Base-by-base conservation (phyloP, 2,888 invertebrate species). In the Phaonia tiefii region DNA sequence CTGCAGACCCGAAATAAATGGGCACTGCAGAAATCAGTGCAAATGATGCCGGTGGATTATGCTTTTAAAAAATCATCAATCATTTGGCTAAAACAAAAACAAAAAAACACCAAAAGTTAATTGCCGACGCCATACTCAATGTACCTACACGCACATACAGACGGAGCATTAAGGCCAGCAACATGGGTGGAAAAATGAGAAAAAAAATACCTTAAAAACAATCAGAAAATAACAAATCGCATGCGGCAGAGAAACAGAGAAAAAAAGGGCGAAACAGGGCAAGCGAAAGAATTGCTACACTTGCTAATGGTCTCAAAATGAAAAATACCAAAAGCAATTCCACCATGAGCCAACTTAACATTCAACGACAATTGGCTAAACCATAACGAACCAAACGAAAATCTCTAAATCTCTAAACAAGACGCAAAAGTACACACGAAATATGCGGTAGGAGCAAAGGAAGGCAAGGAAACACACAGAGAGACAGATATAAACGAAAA, bases 1-100 rank as follows among this genome's bases (percentile, higher is more conserved):
- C 37, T 17, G 44, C 42, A 70, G 17, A 51, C 11, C 58, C 8
- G 1, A 63, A 31, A 22, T 20, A 20, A 31, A 31, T 31, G 31
- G 31, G 3, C 3, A 31, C 8, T 39, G 83, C 72, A 85, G 78
- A 86, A 86, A 86, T 86, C 85, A 83, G 84, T 83, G 85, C 84
- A 86, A 85, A 86, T 85, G 84, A 85, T 85, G 84, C 79, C 66
- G 84, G 82, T 86, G 83, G 80, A 85, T 84, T 82, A 79, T 85
- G 86, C 87, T 87, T 86, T 87, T 88, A 87, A 88, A 88, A 88
- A 83, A 86, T 87, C 88, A 88, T 88, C 88, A 88, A 88, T 88
- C 88, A 88, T 86, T 83, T 86, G 79, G 83, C 86, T n/a, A n/a
- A n/a, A n/a, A n/a, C n/a, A n/a, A n/a, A n/a, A n/a, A n/a, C n/a